Conservation (phyloP, 2,113 vertebrate species). For the Varanus salvator region DNA sequence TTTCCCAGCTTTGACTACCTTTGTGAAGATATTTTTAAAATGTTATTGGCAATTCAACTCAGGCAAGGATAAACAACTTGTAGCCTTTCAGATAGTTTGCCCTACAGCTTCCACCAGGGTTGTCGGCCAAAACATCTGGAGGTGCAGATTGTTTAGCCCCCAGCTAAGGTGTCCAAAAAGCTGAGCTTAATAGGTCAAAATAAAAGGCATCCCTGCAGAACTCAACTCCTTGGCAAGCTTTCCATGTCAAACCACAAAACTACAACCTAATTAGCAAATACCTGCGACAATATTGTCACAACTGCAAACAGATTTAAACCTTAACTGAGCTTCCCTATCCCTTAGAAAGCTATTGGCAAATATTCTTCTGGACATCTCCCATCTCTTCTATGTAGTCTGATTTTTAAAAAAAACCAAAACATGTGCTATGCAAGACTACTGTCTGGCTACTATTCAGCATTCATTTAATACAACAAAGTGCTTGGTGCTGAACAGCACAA, state of each 20-base stretch:
- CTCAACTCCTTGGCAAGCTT: background rate
- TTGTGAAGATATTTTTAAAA: background rate
- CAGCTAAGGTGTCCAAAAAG: background rate
- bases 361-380: background rate
- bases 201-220: background rate
- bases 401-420: background rate
- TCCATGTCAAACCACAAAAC: background rate
- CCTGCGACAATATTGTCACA: background rate
- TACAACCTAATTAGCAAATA: background rate
- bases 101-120: too few species aligned
- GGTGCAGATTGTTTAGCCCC: too few species aligned
- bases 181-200: background rate
- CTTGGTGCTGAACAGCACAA: background rate
- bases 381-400: background rate
- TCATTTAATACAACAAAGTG: background rate
- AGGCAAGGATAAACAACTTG: too few species aligned
- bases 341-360: background rate
- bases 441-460: background rate
- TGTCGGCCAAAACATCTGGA: too few species aligned
- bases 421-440: background rate
- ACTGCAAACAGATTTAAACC: background rate
- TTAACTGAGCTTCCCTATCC: too few species aligned
- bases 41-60: background rate
- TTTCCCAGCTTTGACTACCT: background rate
- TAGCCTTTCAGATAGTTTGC: too few species aligned